A percentile compares a stretch with the other conserved stretches of the same genome.
Evolutionary conservation across 2,797 vertebrate genomes (phyloP).

Genomic region (Ctenochaetus hawaiiensis): DNA sequence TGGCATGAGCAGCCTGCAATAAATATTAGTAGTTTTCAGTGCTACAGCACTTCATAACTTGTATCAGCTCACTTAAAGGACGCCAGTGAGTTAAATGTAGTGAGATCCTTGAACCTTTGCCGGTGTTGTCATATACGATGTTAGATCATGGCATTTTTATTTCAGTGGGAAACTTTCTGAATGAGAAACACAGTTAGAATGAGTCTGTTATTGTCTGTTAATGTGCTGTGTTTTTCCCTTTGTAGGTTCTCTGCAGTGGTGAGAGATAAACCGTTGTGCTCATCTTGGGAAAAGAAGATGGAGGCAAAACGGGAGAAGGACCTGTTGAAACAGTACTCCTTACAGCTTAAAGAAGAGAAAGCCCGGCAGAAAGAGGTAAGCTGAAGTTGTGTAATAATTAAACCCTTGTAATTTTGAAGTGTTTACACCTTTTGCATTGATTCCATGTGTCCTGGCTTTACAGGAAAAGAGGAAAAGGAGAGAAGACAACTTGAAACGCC

Average conservation of each 20-base stretch:
- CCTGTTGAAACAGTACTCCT: conserved; percentile 83
- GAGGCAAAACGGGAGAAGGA: conserved; percentile 88
- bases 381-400: neutral
- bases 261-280: conserved; percentile 88
- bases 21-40: too few species aligned
- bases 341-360: conserved; percentile 89
- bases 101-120: too few species aligned
- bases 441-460: neutral
- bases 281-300: conserved; percentile 95
- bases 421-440: neutral
- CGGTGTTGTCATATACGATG: too few species aligned
- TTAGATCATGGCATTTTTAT: too few species aligned
- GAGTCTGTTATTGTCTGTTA: neutral
- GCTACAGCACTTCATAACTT: too few species aligned
- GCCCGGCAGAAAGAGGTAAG: conserved; percentile 87
- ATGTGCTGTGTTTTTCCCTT: neutral
- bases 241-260: conserved; percentile 92
- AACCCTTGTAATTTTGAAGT: neutral
- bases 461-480: conserved; percentile 92
- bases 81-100: too few species aligned
- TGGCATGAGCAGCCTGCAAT: too few species aligned
- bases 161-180: neutral
- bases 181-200: neutral
- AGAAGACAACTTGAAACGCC: conserved; percentile 91
- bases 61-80: too few species aligned